A percentile compares a stretch with the other conserved stretches of the same genome.
These are phyloP conservation scores for Nomada ferruginata DNA, from an alignment of 2,888 invertebrate species.

Conservation along the genomic window DNA sequence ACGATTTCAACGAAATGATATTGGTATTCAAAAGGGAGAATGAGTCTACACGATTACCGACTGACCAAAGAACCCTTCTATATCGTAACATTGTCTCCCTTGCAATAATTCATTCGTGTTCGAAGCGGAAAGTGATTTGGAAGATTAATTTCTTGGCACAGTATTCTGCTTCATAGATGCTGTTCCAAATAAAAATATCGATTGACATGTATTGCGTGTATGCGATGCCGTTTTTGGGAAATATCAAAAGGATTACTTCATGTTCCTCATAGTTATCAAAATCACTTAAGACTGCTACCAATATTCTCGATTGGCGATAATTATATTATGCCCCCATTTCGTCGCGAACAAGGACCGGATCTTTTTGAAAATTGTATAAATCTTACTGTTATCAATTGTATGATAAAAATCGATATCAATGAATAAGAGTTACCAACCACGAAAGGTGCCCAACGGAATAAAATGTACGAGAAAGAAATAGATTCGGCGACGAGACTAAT, in stretches of 20 bases:
- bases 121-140: conserved; percentile 59
- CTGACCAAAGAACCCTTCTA: conserved; percentile 34
- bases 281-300: not conserved
- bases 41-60: conserved; percentile 8
- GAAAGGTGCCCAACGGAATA: conserved; percentile 12
- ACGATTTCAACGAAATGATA: not conserved
- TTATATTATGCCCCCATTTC: conserved; percentile 39
- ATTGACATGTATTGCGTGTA: not conserved
- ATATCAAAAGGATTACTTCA: not conserved
- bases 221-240: not conserved
- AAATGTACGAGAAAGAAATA: conserved; percentile 24
- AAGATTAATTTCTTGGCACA: conserved; percentile 68
- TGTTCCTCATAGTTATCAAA: not conserved
- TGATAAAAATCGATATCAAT: not conserved
- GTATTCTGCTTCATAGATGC: conserved; percentile 39
- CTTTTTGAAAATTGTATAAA: not conserved
- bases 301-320: conserved; percentile 40
- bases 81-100: conserved; percentile 42
- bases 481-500: conserved; percentile 43
- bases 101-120: conserved; percentile 34
- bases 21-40: not conserved
- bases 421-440: conserved; percentile 8
- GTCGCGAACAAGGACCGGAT: not conserved
- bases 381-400: not conserved
- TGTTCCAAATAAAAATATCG: not conserved